phyloP scores from a whole-genome alignment of 1,140 invertebrate species.

The Drosophila mauritiana region DNA sequence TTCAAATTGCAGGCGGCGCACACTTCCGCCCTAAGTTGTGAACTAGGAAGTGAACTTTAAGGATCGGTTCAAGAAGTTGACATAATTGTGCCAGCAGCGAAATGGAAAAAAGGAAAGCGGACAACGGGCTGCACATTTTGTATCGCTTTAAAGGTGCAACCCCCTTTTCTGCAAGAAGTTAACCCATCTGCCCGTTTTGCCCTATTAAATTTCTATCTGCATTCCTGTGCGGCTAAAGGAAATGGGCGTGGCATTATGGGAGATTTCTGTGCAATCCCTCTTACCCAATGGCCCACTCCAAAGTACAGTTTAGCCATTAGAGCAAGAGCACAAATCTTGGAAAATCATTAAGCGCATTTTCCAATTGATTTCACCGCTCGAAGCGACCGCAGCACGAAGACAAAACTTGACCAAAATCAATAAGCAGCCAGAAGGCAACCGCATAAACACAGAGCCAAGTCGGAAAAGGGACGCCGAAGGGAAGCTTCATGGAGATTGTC shows the following conservation, averaged over 20 bases:
- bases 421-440: conserved; percentile 71
- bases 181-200: conserved; percentile 45
- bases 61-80: conserved; percentile 73
- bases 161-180: conserved; percentile 37
- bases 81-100: conserved; percentile 75
- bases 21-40: conserved; percentile 59
- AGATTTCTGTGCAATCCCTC: conserved; percentile 53
- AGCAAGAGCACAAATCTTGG: conserved; percentile 48
- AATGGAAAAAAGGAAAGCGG: conserved; percentile 2
- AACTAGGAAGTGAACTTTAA: conserved; percentile 50
- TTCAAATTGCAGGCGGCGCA: conserved; percentile 71
- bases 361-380: conserved; percentile 76
- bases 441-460: conserved; percentile 38
- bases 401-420: conserved; percentile 66
- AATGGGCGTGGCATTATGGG: conserved; percentile 55
- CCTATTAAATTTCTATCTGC: conserved; percentile 8
- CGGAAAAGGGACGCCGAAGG: conserved; percentile 12
- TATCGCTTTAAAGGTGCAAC: conserved; percentile 33
- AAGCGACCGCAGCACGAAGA: conserved; percentile 52
- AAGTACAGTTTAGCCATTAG: conserved; percentile 65
- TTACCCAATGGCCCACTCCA: conserved; percentile 20
- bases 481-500: conserved; percentile 29
- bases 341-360: conserved; percentile 82
- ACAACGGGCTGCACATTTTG: conserved; percentile 27
- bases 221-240: conserved; percentile 61